These are phyloP conservation scores for Falcunculus frontatus DNA, from an alignment of 2,113 vertebrate species.

Conservation along the genomic window DNA sequence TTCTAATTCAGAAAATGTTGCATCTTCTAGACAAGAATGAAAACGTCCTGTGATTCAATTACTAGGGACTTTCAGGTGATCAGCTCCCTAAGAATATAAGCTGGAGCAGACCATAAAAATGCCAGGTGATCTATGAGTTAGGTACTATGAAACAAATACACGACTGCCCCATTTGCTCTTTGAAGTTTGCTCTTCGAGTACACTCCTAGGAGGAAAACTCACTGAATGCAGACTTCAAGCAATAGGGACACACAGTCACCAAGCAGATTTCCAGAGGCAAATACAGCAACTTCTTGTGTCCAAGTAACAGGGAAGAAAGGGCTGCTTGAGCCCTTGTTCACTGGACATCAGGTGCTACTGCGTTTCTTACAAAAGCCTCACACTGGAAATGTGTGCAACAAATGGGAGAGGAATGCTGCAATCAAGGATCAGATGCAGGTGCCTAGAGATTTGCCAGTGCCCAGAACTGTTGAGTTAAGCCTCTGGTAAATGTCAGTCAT, in stretches of 20 bases:
- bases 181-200: neutral
- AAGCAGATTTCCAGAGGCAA: neutral
- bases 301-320: neutral
- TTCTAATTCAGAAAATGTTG: neutral
- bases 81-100: neutral
- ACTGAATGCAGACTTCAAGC: neutral
- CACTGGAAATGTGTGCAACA: fast-evolving
- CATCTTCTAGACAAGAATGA: neutral
- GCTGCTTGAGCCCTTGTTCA: fast-evolving
- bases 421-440: neutral
- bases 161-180: neutral
- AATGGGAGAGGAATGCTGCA: neutral
- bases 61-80: neutral
- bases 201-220: neutral
- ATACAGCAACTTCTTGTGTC: neutral
- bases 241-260: neutral
- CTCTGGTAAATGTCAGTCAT: neutral
- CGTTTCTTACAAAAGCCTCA: neutral
- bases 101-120: neutral
- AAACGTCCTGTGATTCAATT: neutral
- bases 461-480: neutral
- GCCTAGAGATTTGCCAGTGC: neutral
- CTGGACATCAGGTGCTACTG: neutral
- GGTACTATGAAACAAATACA: neutral
- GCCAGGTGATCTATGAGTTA: neutral